Conservation (phyloP, 2,888 invertebrate genomes). For the Drosophila lacicola region DNA sequence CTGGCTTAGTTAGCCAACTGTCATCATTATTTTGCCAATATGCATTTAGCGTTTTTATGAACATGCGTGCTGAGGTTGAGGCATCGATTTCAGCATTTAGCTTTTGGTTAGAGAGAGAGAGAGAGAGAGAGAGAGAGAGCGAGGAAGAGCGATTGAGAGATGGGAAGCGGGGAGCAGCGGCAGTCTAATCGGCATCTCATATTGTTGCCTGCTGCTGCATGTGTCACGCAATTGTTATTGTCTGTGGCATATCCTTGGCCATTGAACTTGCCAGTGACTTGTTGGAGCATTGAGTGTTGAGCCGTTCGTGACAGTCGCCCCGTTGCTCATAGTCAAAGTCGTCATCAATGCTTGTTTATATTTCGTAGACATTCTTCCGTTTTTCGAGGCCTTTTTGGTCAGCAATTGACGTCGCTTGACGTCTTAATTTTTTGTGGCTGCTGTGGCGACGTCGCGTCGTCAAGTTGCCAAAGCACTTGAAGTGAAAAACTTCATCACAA, state of each 20-base stretch:
- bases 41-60: constrained; percentile 74
- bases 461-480: constrained; percentile 74
- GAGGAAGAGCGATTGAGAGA: not conserved
- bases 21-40: constrained; percentile 79
- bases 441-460: constrained; percentile 48
- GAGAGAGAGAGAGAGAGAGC: not conserved
- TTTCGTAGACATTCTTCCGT: constrained; percentile 62
- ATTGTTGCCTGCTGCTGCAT: constrained; percentile 63
- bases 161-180: constrained; percentile 37
- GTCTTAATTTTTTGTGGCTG: constrained; percentile 72
- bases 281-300: constrained; percentile 8
- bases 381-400: constrained; percentile 50
- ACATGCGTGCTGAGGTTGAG: constrained; percentile 65
- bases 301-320: constrained; percentile 62
- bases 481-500: constrained; percentile 57
- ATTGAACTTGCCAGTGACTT: constrained; percentile 64
- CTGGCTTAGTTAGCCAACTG: constrained; percentile 74
- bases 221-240: constrained; percentile 75
- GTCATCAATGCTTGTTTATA: constrained; percentile 64
- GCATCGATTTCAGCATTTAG: constrained; percentile 37
- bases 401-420: constrained; percentile 75
- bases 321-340: constrained; percentile 39
- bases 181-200: constrained; percentile 71
- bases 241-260: constrained; percentile 68
- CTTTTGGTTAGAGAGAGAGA: not conserved